Evolutionary conservation across 2,888 invertebrate species (phyloP), one percentile per base, ranked within the genome.

Genomic region (Prenolepis imparis): DNA sequence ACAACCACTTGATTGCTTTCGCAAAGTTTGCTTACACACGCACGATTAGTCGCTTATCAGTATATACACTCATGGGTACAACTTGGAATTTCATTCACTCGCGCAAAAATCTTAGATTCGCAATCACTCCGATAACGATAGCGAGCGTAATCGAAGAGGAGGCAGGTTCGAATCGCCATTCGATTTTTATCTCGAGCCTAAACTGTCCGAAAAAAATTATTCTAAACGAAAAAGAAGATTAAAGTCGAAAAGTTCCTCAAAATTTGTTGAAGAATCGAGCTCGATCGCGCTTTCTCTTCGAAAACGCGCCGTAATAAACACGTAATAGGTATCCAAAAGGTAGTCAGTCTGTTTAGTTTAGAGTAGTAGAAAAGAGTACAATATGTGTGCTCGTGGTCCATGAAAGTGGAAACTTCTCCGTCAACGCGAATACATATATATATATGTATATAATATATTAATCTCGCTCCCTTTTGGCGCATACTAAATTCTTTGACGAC

Each of bases 341-440:
- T 93, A 93, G 92, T 94, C 94, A 94, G 94, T 94, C 94, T 94
- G 93, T 93, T 89, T 88, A 89, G 84, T 88, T 72, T 87, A 90
- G 87, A 90, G 83, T 89, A 89, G 88, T 90, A 90, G 88, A 90
- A 90, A 90, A 89, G 88, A 87, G 83, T 88, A 85, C 77, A 75
- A 88, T 88, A 89, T 85, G 64, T 85, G 72, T 86, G 77, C 83
- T 86, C 78, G 67, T 90, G 89, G 89, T 90, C 89, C 89, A 87
- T 80, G 59, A 80, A 61, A 78, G 68, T 78, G 68, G 78, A 59
- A 70, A 80, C 21, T 59, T 57, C 44, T 80, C 59, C 44, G 41
- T 80, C 59, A 57, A 21, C 44, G 28, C 44, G 28, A 32, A 61
- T 21, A 61, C 28, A 32, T 78, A 36, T 36, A 36, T 36, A 36